Base-by-base conservation (phyloP, 1,140 invertebrate species). In the Sycobia sp. region DNA sequence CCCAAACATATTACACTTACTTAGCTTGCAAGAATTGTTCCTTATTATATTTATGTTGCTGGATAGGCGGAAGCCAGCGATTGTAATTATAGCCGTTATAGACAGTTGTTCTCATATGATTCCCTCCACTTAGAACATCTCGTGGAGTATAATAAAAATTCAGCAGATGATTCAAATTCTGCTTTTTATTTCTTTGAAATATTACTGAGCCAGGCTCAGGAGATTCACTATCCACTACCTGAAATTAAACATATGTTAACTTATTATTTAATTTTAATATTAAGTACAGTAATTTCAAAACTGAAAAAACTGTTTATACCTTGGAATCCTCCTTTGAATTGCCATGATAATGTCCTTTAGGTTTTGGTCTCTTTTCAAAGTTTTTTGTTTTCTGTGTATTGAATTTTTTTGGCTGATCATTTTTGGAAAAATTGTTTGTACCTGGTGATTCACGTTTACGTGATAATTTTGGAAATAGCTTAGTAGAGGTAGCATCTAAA, bases 11-110 rank as follows among this genome's bases (percentile, higher is more conserved):
- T 32, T 7, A 13, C 38, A 67, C 72, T 44, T 85, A 96, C 93
- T 96, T 96, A 34, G 94, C 94, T 82, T 96, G 93, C 34, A 98
- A 81, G 79, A 94, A 98, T 71, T 95, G 89, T 77, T 97, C 93
- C 78, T 95, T 95, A 79, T 92, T 95, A 78, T 94, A 95, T 73
- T 89, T 90, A 69, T 88, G 86, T 29, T 84, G 82, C 49, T 83
- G 80, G 59, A 83, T 76, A 43, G 76, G 73, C 71, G 82, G 78
- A 62, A 83, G 72, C 71, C 78, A 82, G 72, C 78, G 76, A 71
- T 80, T 76, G 72, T 66, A 80, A 70, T 70, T 76, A 67, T 68
- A 73, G 71, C 69, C 71, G 51, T 71, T 73, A 69, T 72, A 69
- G 13, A 58, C 69, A 36, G 59, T 67, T 36, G 61, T 73, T 49